Evolutionary conservation across 1,140 invertebrate species (phyloP), one percentile per base, ranked within the genome.

Genomic region (Tetramorium simillimum): DNA sequence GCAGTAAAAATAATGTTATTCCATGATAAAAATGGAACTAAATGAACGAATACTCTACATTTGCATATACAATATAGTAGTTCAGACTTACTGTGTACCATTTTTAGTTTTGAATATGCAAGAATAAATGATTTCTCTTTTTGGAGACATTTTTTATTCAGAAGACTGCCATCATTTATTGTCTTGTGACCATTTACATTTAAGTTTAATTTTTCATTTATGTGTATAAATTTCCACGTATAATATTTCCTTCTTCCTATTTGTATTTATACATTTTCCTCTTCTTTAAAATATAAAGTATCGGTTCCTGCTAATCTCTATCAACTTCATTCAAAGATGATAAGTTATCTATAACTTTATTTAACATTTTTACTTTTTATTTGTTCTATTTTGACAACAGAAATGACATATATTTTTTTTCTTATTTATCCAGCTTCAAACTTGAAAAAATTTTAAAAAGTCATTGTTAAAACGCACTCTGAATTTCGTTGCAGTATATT

Each of bases 31-130:
- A 56, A 58, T 16, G n/a, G 14, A 58, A n/a, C n/a, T 75, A 75
- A 40, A 75, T 53, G 18, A 49, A 72, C 12, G 18, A 75, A 40
- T 56, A n/a, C 21, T 75, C 14, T 58, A 75, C 33, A 75, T 58
- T 56, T 58, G 12, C 72, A 75, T 75, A n/a, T 75, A 75, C 12
- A 56, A 58, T 16, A 58, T 14, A 75, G 51, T 72, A 72, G 6
- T 51, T 49, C 33, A 21, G 33, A 33, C 49, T 73, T 73, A 33
- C 16, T 49, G 28, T 56, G 46, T 53, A 56, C 18, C 4, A 56
- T 75, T 56, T 37, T 16, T 37, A 75, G 14, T 75, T 75, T 40
- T 75, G 51, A 75, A 75, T 72, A 75, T 75, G 33, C 9, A 58
- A 1, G 12, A 73, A 73, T 53, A 72, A 16, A 75, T 24, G 10